phyloP scores from a whole-genome alignment of 2,888 invertebrate species.

The Ellobium chinense region DNA sequence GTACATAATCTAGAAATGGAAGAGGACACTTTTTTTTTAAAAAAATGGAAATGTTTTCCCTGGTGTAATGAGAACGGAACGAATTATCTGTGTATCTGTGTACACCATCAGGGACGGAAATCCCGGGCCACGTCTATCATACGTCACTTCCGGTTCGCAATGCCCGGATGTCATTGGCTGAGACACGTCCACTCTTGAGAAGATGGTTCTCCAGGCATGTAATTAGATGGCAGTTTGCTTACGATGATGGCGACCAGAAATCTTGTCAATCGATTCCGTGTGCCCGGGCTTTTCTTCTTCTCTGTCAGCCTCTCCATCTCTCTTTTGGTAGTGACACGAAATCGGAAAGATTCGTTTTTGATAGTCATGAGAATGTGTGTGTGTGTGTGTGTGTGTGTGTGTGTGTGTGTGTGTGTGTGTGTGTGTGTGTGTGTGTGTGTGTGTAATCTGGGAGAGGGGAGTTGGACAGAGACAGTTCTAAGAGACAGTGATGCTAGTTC shows the following conservation, averaged over 20 bases:
- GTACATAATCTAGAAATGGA: no score
- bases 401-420: no score
- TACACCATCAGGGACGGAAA: background rate
- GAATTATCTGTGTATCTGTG: background rate
- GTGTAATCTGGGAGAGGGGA: no score
- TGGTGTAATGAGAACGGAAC: background rate
- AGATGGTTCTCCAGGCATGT: background rate
- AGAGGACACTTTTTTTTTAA: no score
- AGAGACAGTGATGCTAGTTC: no score
- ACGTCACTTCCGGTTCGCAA: background rate
- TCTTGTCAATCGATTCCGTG: background rate
- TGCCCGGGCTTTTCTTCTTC: background rate
- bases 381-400: no score
- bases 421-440: no score
- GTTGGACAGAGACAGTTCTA: no score
- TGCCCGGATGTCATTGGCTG: background rate
- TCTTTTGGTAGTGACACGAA: no score
- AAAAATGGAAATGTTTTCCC: background rate
- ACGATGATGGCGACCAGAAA: background rate
- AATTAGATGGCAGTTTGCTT: background rate
- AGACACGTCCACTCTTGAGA: background rate
- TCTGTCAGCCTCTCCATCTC: background rate
- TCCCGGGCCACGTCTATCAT: background rate
- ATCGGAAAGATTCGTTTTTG: no score
- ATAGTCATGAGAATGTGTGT: no score